These are phyloP conservation scores for Tiaroga cobitis DNA, from an alignment of 2,797 vertebrate species.

Conservation along the genomic window DNA sequence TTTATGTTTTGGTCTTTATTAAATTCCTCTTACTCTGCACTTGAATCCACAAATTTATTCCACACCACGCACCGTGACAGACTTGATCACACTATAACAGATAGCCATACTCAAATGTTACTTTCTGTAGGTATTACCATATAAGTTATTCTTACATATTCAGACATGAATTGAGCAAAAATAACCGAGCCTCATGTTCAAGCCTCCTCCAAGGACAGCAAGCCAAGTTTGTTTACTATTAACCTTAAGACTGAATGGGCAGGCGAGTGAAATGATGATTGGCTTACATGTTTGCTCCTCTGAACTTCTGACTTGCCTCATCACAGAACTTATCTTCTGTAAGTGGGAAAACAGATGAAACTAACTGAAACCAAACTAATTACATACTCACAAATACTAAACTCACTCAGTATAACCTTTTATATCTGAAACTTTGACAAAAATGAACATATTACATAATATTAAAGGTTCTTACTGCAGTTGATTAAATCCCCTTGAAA, in stretches of 20 bases:
- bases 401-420: not conserved
- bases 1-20: no score
- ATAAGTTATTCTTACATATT: not conserved
- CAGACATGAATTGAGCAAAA: not conserved
- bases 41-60: no score
- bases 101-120: not conserved
- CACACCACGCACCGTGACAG: no score
- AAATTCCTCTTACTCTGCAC: no score
- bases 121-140: not conserved
- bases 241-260: no score
- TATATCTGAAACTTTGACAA: not conserved
- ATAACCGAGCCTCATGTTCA: no score
- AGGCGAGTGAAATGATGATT: not conserved
- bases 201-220: no score
- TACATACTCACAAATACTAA: not conserved
- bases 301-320: not conserved
- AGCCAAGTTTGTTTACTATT: no score
- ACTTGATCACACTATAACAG: not conserved
- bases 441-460: not conserved
- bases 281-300: slow-evolving; percentile 63
- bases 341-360: slow-evolving; percentile 38
- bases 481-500: not conserved
- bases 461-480: slow-evolving; percentile 72
- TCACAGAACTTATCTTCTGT: slow-evolving; percentile 67
- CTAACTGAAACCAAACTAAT: not conserved